Evolutionary conservation across 1,140 invertebrate species (phyloP).

Genomic region (Meteorus sp.): DNA sequence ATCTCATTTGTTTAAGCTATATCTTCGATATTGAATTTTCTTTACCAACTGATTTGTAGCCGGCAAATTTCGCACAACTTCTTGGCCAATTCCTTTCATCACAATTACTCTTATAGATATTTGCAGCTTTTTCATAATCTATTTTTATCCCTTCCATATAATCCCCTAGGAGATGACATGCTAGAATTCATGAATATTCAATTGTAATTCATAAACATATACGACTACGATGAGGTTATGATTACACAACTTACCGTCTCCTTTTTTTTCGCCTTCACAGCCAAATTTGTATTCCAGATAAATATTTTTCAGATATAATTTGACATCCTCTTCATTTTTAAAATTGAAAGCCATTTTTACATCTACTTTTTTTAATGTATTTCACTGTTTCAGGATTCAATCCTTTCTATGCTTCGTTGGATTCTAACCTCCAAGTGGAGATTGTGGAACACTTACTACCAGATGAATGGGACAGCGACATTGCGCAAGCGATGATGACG

Average conservation of each 20-base stretch:
- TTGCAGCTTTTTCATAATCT: conserved; percentile 75
- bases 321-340: conserved; percentile 81
- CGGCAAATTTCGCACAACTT: conserved; percentile 85
- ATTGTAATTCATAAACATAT: neutral
- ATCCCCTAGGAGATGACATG: conserved; percentile 89
- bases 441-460: too few relatives aligned
- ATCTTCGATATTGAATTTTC: conserved; percentile 39
- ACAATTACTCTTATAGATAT: conserved; percentile 83
- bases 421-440: too few relatives aligned
- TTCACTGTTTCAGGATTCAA: neutral
- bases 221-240: conserved; percentile 7
- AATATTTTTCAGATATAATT: conserved; percentile 85
- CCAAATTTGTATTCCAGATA: conserved; percentile 91
- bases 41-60: conserved; percentile 69
- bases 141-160: conserved; percentile 81
- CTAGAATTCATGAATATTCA: conserved; percentile 58
- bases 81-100: conserved; percentile 77
- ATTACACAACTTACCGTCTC: conserved; percentile 67
- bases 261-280: conserved; percentile 81
- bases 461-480: too few relatives aligned
- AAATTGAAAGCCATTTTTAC: conserved; percentile 70
- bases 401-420: too few relatives aligned
- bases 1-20: too few relatives aligned
- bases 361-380: neutral
- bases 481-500: too few relatives aligned